Percentiles rank a stretch among this genome's conserved stretches.
These are phyloP conservation scores for Halcyon malimbica DNA, from an alignment of 2,113 vertebrate genomes.

Conservation along the genomic window DNA sequence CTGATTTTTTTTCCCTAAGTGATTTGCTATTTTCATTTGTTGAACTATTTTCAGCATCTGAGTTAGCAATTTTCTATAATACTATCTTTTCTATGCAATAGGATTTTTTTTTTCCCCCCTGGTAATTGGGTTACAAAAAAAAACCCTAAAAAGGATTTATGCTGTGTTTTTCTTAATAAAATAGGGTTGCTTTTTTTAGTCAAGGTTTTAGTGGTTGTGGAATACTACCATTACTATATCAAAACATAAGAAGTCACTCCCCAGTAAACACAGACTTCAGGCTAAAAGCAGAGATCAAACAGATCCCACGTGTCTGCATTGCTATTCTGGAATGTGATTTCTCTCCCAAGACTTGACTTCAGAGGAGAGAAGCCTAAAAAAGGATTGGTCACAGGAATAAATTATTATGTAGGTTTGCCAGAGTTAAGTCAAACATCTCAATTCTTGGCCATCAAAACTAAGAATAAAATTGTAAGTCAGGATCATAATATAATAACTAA, in stretches of 20 bases:
- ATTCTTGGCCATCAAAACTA: conserved; percentile 18
- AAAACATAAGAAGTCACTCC: conserved; percentile 51
- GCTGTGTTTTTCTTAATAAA: conserved; percentile 49
- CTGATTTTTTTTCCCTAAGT: background rate
- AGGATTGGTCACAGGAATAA: conserved; percentile 34
- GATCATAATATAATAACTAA: background rate
- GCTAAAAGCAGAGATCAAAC: conserved; percentile 63
- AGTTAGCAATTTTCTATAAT: conserved; percentile 29
- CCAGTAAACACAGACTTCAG: conserved; percentile 53
- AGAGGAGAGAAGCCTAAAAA: conserved; percentile 27
- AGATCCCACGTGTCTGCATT: conserved; percentile 9
- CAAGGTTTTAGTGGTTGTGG: conserved; percentile 45
- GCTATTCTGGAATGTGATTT: conserved; percentile 48
- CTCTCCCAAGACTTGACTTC: conserved; percentile 33
- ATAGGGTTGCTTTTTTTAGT: background rate
- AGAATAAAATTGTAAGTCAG: background rate
- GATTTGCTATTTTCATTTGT: background rate
- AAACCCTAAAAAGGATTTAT: background rate
- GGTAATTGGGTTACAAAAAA: background rate
- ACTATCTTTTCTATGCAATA: background rate
- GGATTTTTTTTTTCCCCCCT: background rate
- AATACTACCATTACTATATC: conserved; percentile 37
- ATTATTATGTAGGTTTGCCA: conserved; percentile 37
- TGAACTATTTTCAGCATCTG: background rate
- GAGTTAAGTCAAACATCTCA: conserved; percentile 22